Percentiles rank a stretch among this genome's conserved stretches.
Conservation (phyloP, 2,888 invertebrate species). For the Coleophora deauratella region DNA sequence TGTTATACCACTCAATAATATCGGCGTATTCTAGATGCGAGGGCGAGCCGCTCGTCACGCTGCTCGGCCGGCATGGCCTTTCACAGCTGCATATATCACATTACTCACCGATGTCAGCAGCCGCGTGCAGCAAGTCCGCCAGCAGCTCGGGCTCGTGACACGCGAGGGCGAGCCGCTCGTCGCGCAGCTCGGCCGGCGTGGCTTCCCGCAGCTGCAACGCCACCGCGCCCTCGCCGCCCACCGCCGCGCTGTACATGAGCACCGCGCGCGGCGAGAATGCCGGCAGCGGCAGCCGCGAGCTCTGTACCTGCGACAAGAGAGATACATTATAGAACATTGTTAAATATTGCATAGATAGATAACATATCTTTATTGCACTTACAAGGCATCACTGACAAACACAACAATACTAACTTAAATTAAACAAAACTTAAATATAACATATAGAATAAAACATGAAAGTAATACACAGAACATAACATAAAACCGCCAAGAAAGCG, state of each 20-base stretch:
- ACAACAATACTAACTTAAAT: too few relatives aligned
- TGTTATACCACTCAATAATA: too few relatives aligned
- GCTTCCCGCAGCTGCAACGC: conserved; percentile 78
- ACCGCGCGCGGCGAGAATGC: conserved; percentile 76
- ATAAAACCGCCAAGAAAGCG: too few relatives aligned
- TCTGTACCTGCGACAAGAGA: conserved; percentile 43
- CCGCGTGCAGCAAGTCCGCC: conserved; percentile 80
- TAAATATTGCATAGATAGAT: too few relatives aligned
- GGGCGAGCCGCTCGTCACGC: not conserved
- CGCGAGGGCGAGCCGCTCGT: conserved; percentile 81
- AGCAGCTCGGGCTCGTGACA: conserved; percentile 85
- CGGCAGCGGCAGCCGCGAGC: conserved; percentile 65
- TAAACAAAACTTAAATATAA: too few relatives aligned
- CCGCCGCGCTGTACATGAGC: conserved; percentile 80
- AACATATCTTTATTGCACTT: too few relatives aligned
- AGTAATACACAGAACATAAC: too few relatives aligned
- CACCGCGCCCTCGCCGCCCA: conserved; percentile 75
- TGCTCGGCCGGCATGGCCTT: not conserved
- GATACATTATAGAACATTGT: too few relatives aligned
- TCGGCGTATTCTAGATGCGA: too few relatives aligned
- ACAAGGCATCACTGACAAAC: too few relatives aligned
- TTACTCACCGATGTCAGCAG: conserved; percentile 67
- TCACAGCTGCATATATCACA: not conserved
- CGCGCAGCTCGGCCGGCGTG: conserved; percentile 58
- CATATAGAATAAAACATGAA: too few relatives aligned